Conservation (phyloP, 2,888 invertebrate genomes). For the Dione vanillae region DNA sequence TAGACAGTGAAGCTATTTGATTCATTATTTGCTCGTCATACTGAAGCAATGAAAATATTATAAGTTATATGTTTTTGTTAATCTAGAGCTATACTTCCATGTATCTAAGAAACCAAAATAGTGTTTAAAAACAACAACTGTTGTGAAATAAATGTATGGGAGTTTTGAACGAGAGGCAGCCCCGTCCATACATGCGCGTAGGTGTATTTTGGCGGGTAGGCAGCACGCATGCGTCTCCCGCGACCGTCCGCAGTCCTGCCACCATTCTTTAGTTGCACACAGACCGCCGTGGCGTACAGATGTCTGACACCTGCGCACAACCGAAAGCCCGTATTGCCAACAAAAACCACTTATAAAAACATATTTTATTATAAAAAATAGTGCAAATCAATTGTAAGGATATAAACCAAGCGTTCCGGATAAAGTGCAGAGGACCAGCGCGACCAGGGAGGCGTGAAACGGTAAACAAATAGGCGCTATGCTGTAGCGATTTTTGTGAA, state of each 20-base stretch:
- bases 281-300: slow-evolving; percentile 55
- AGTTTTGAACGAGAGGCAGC: slow-evolving; percentile 68
- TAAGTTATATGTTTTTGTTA: neutral
- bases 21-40: slow-evolving; percentile 7
- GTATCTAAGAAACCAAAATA: slow-evolving; percentile 30
- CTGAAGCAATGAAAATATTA: neutral
- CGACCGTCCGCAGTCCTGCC: slow-evolving; percentile 79
- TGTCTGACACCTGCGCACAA: slow-evolving; percentile 56
- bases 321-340: slow-evolving; percentile 63
- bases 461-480: slow-evolving; percentile 77
- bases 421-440: slow-evolving; percentile 49
- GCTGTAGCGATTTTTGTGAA: slow-evolving; percentile 81
- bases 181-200: slow-evolving; percentile 79
- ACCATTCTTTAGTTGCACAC: slow-evolving; percentile 82
- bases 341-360: slow-evolving; percentile 65
- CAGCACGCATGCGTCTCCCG: slow-evolving; percentile 71
- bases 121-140: slow-evolving; percentile 46
- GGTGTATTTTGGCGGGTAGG: slow-evolving; percentile 82
- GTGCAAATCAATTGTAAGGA: slow-evolving; percentile 52
- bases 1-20: slow-evolving; percentile 40
- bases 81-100: neutral
- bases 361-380: slow-evolving; percentile 53
- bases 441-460: slow-evolving; percentile 66
- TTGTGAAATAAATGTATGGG: slow-evolving; percentile 59
- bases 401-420: slow-evolving; percentile 47